Base-by-base conservation (phyloP, 1,140 invertebrate genomes). In the Steinernema feltiae region DNA sequence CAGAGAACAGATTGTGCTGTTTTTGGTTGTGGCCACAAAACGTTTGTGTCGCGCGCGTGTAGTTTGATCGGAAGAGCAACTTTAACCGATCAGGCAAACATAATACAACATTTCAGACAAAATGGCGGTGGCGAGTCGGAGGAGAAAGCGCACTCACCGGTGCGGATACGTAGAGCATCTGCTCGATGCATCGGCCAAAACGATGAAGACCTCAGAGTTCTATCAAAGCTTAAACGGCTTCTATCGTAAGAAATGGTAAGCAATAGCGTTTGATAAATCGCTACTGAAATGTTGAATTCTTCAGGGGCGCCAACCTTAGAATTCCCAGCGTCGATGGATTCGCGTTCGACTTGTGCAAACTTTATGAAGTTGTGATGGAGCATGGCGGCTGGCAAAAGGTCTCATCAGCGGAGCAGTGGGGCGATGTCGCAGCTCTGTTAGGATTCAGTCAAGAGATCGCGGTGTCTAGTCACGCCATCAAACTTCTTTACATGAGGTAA, bases 401-500 rank as follows among this genome's bases (percentile, higher is more conserved):
- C 12, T 76, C 81, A 0, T 74, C 72, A 17, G n/a, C 53, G 46
- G 83, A 84, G 27, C 78, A 83, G 71, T 84, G 83, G 83, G 69
- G 35, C 0, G 82, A 86, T 29, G 79, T 83, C 46, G 78, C 78
- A 12, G 72, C 76, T 18, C 53, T 48, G 35, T 29, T 83, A 21
- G 73, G 79, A 1, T 31, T 73, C 15, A 78, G 73, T 76, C 78
- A 84, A 7, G 80, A 83, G 17, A 77, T 83, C 21, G 24, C 78
- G 41, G 71, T 76, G 31, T 81, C 78, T 24, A 83, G 85, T 48
- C 73, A 85, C 70, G 81, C 77, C 18, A 72, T 82, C n/a, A 82
- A 82, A 71, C 24, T 82, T 0, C 41, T 84, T 18, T 85, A 85
- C 74, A 83, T 85, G 81, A 77, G 84, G 73, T 78, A 17, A 53